These are phyloP conservation scores for Echinarachnius parma DNA, from an alignment of 53 echinoderm and acorn worm genomes.

Conservation along the genomic window DNA sequence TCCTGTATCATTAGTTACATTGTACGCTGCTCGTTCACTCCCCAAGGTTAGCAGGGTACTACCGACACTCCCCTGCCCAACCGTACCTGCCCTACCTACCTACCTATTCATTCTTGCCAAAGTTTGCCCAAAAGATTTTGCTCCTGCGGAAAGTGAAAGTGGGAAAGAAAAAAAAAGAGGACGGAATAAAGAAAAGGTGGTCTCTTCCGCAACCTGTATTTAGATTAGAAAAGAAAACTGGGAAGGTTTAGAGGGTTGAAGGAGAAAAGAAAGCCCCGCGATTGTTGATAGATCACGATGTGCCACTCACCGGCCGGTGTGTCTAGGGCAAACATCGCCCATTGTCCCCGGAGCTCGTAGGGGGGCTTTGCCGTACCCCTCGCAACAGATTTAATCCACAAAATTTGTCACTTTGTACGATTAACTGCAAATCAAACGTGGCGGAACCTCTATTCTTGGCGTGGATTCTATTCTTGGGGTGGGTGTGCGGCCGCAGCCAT, in stretches of 20 bases:
- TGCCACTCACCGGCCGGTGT: background rate
- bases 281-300: slow-evolving; percentile 1
- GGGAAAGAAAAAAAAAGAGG: background rate
- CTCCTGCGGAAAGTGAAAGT: background rate
- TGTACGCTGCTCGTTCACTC: too few relatives aligned
- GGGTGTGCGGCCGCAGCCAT: too few relatives aligned
- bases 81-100: too few relatives aligned
- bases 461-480: too few relatives aligned
- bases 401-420: background rate
- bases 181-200: background rate
- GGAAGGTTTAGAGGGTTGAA: too few relatives aligned
- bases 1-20: too few relatives aligned
- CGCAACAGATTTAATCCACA: background rate
- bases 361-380: background rate
- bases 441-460: too few relatives aligned
- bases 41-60: too few relatives aligned
- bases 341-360: background rate
- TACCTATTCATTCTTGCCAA: too few relatives aligned
- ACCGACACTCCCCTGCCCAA: too few relatives aligned
- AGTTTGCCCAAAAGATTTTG: too few relatives aligned
- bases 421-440: background rate
- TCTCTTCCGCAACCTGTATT: background rate
- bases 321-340: background rate
- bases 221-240: too few relatives aligned
- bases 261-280: background rate